These are phyloP conservation scores for Epinephelus moara DNA, from an alignment of 2,113 vertebrate species.

Conservation along the genomic window DNA sequence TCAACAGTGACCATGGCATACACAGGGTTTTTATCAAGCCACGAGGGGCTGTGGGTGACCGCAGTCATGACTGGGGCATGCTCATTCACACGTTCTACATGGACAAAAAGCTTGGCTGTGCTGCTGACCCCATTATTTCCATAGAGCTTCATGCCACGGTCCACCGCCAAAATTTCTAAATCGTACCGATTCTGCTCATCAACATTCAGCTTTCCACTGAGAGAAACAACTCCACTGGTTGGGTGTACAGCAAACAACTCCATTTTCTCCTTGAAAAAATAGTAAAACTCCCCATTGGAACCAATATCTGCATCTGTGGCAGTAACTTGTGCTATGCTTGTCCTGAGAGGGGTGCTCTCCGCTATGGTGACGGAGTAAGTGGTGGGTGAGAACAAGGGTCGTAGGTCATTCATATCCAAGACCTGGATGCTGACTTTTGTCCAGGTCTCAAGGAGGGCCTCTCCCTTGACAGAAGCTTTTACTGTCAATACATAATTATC, in stretches of 20 bases:
- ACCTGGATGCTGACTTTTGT: constrained; percentile 96
- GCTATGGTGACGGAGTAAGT: constrained; percentile 96
- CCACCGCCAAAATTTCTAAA: constrained; percentile 95
- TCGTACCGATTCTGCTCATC: constrained; percentile 92
- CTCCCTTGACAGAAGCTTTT: constrained; percentile 94
- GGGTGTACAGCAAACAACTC: constrained; percentile 97
- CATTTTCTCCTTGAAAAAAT: constrained; percentile 96
- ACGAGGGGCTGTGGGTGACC: constrained; percentile 87
- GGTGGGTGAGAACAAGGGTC: constrained; percentile 98
- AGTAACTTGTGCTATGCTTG: constrained; percentile 97
- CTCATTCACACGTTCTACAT: constrained; percentile 94
- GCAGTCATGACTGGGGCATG: constrained; percentile 89
- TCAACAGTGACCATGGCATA: constrained; percentile 91
- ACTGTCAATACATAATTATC: constrained; percentile 95
- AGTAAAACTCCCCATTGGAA: constrained; percentile 99
- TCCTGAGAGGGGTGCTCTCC: constrained; percentile 96
- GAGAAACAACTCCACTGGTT: constrained; percentile 94
- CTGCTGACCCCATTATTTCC: constrained; percentile 98
- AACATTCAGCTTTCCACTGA: constrained; percentile 92
- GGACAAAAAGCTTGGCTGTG: constrained; percentile 96
- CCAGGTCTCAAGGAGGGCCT: constrained; percentile 93
- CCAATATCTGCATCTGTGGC: constrained; percentile 98
- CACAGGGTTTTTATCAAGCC: constrained; percentile 86
- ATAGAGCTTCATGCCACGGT: constrained; percentile 98
- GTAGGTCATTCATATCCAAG: constrained; percentile 98